A percentile compares a stretch with the other conserved stretches of the same genome.
phyloP scores from a whole-genome alignment of 2,888 invertebrate species.

The Dinocampus coccinellae region DNA sequence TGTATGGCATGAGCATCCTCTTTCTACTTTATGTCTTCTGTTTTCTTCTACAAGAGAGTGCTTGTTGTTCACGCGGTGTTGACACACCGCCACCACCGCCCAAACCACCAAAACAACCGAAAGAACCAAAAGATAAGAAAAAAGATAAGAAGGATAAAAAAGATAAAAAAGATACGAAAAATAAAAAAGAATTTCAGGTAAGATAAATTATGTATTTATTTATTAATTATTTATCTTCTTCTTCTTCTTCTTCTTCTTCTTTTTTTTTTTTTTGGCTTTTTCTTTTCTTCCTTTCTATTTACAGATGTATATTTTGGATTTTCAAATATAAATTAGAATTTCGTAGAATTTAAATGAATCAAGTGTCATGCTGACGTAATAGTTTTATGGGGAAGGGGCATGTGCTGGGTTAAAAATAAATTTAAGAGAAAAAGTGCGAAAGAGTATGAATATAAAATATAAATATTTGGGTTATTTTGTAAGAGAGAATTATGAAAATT shows the following conservation, averaged over 20 bases:
- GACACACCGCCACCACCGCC: constrained; percentile 76
- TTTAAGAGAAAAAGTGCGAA: constrained; percentile 13
- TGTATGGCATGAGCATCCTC: constrained; percentile 92
- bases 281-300: not conserved
- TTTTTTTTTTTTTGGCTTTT: too few relatives aligned
- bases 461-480: not conserved
- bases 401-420: constrained; percentile 40
- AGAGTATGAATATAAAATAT: constrained; percentile 4
- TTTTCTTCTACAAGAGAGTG: constrained; percentile 92
- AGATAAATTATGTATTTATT: too few relatives aligned
- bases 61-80: constrained; percentile 81
- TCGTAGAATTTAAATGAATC: not conserved
- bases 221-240: too few relatives aligned
- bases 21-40: constrained; percentile 95
- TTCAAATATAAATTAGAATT: constrained; percentile 8
- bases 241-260: too few relatives aligned
- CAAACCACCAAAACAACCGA: constrained; percentile 74
- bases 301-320: not conserved
- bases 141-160: constrained; percentile 74
- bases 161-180: constrained; percentile 71
- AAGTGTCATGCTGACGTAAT: constrained; percentile 47
- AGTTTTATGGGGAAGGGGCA: constrained; percentile 44
- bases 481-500: not conserved
- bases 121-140: constrained; percentile 79
- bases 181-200: constrained; percentile 72